Conservation (phyloP, 2,888 invertebrate species). For the Phengaris arion region DNA sequence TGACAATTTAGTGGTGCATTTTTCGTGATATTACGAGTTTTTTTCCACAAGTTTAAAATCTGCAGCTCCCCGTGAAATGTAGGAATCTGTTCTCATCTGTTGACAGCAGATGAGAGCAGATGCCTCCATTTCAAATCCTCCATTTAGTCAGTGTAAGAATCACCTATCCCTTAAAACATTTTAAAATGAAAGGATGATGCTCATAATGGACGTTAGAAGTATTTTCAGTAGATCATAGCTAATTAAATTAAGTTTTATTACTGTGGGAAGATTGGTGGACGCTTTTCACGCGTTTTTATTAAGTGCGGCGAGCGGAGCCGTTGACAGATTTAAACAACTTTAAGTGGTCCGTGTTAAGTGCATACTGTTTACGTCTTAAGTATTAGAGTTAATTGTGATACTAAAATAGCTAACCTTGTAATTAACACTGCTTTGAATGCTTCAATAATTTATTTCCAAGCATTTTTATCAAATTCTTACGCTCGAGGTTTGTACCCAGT, state of each 20-base stretch:
- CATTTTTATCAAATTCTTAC: not conserved
- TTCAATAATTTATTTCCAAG: not conserved
- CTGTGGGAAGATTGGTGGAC: slow-evolving; percentile 20
- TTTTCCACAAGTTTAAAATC: no score
- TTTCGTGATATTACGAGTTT: no score
- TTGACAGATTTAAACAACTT: slow-evolving; percentile 26
- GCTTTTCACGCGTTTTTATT: slow-evolving; percentile 22
- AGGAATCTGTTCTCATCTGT: no score
- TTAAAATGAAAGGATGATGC: no score
- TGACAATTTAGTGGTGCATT: no score
- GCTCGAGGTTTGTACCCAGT: not conserved
- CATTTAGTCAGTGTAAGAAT: no score
- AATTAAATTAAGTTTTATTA: slow-evolving; percentile 13
- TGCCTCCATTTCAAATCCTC: no score
- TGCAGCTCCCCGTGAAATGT: no score
- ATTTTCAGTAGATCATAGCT: not conserved
- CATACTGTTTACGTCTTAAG: slow-evolving; percentile 12
- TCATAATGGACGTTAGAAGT: not conserved
- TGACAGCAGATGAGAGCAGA: no score
- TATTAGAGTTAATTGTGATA: slow-evolving; percentile 13
- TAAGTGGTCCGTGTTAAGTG: slow-evolving; percentile 22
- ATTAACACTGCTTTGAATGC: not conserved
- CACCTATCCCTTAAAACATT: no score
- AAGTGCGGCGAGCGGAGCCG: not conserved
- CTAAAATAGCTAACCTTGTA: slow-evolving; percentile 8